phyloP scores from a whole-genome alignment of 2,797 vertebrate genomes.

The Atherinosoma microstoma region DNA sequence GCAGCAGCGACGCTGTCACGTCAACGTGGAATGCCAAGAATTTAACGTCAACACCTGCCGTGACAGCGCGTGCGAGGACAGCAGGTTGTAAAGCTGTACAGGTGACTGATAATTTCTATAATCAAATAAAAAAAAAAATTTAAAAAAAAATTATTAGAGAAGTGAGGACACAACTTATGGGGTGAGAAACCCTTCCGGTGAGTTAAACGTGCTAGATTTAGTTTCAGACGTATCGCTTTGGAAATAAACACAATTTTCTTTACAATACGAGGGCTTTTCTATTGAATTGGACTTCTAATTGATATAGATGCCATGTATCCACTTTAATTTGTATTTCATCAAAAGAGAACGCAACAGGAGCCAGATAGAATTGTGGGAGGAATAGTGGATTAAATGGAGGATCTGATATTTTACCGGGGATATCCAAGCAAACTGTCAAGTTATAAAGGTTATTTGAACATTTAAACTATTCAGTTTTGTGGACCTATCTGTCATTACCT shows the following conservation, averaged over 20 bases:
- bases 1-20: constrained; percentile 28
- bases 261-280: not conserved
- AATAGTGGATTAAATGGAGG: no score
- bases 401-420: no score
- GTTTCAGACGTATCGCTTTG: not conserved
- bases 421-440: no score
- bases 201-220: not conserved
- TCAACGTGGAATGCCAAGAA: constrained; percentile 47
- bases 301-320: no score
- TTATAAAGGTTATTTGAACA: no score
- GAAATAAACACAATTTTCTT: not conserved
- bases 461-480: not conserved
- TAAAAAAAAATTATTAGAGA: not conserved
- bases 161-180: not conserved
- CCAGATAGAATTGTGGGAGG: no score
- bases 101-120: not conserved
- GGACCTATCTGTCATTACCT: not conserved
- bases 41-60: constrained; percentile 28
- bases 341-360: not conserved
- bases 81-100: not conserved
- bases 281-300: not conserved
- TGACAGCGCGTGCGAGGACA: not conserved
- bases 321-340: no score
- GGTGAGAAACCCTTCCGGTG: no score
- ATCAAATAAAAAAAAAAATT: not conserved